Evolutionary conservation across 2,888 invertebrate genomes (phyloP).

Genomic region (Leucophenga montana): DNA sequence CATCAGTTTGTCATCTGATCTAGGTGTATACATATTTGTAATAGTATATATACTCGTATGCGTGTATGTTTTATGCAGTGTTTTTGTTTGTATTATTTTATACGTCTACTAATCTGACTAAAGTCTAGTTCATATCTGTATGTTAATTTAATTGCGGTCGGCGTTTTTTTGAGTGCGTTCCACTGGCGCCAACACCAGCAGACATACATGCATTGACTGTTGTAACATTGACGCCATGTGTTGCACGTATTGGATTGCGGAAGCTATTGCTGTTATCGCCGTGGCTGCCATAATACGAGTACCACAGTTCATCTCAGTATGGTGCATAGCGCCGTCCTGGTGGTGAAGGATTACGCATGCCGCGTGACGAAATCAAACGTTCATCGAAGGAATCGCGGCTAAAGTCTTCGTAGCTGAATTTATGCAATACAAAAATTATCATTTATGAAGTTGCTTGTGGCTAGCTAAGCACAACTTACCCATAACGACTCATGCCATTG

Average conservation of each 20-base stretch:
- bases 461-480: slow-evolving; percentile 53
- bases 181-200: slow-evolving; percentile 27
- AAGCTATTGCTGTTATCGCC: slow-evolving; percentile 45
- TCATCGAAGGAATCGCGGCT: slow-evolving; percentile 92
- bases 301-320: slow-evolving; percentile 77
- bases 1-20: too few relatives aligned
- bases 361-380: slow-evolving; percentile 76
- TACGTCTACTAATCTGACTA: background rate
- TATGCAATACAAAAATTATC: background rate
- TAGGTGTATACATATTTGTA: background rate
- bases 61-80: background rate
- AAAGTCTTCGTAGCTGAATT: slow-evolving; percentile 86
- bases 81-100: background rate
- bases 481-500: slow-evolving; percentile 72
- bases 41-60: background rate
- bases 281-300: slow-evolving; percentile 52
- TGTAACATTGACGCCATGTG: slow-evolving; percentile 26
- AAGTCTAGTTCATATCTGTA: background rate
- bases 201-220: slow-evolving; percentile 15
- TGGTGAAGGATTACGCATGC: slow-evolving; percentile 86
- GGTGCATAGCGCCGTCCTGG: slow-evolving; percentile 90
- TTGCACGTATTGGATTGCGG: slow-evolving; percentile 2
- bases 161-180: background rate
- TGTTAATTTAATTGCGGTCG: slow-evolving; percentile 12
- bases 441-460: background rate